These are phyloP conservation scores for Onychorhynchus coronatus DNA, from an alignment of 2,113 vertebrate genomes.

Conservation along the genomic window DNA sequence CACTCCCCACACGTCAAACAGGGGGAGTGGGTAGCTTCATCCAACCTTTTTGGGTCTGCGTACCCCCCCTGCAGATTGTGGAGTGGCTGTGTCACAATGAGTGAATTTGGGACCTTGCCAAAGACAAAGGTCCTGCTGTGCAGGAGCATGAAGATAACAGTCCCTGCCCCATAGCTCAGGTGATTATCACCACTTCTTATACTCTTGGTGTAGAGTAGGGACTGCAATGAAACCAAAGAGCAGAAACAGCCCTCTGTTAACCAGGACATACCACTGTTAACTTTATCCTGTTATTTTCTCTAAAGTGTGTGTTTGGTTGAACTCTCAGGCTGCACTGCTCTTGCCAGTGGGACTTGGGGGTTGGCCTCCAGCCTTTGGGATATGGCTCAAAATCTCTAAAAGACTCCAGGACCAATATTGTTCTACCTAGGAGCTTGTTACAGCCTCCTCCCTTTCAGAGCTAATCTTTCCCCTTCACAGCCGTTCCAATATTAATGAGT, in stretches of 20 bases:
- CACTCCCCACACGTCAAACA: not conserved
- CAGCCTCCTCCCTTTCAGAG: constrained; percentile 22
- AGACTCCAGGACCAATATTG: constrained; percentile 64
- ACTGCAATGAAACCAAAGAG: not conserved
- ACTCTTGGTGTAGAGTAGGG: not conserved
- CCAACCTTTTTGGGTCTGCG: not conserved
- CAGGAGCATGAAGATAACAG: not conserved
- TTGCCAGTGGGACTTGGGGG: not conserved
- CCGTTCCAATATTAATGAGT: not conserved
- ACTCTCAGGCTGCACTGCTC: not conserved
- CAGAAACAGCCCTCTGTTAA: not conserved
- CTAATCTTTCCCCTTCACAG: not conserved
- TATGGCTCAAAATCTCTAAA: not conserved
- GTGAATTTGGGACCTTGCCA: not conserved
- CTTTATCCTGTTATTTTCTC: not conserved
- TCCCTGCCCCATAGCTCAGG: not conserved
- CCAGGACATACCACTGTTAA: not conserved
- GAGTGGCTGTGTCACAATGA: not conserved
- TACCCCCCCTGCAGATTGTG: not conserved
- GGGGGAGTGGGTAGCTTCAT: not conserved
- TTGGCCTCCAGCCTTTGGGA: not conserved
- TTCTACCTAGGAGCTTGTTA: not conserved
- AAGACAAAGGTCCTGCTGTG: not conserved
- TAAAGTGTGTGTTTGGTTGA: not conserved
- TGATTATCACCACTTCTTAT: not conserved